Evolutionary conservation across 2,888 invertebrate species (phyloP).

Genomic region (Pemphredon lugubris): DNA sequence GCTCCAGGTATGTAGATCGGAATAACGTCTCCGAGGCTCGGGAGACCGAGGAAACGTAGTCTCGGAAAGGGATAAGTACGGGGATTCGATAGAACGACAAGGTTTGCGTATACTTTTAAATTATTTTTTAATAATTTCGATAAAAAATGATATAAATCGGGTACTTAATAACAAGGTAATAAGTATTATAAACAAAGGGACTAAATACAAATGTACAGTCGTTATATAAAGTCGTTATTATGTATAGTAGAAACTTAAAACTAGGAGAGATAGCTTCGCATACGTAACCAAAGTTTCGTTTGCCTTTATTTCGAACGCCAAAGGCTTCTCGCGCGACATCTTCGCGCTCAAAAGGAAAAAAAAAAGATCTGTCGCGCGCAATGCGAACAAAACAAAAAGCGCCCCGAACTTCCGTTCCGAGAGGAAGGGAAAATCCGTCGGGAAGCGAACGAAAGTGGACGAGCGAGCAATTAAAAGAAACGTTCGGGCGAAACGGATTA

Average conservation of each 20-base stretch:
- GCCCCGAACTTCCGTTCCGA: too few relatives aligned
- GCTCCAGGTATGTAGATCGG: too few relatives aligned
- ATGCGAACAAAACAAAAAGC: too few relatives aligned
- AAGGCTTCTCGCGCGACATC: background rate
- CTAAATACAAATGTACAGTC: conserved; percentile 81
- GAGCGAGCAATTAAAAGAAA: too few relatives aligned
- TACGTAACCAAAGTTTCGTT: background rate
- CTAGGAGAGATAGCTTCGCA: conserved; percentile 66
- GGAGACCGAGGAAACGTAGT: too few relatives aligned
- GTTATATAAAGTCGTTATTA: conserved; percentile 76
- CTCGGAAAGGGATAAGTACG: too few relatives aligned
- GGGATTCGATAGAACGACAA: too few relatives aligned
- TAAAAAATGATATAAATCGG: conserved; percentile 81
- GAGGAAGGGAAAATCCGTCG: too few relatives aligned
- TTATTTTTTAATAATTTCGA: conserved; percentile 81
- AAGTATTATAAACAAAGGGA: conserved; percentile 81
- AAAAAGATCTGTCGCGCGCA: background rate
- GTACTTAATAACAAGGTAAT: conserved; percentile 81
- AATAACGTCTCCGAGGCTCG: too few relatives aligned
- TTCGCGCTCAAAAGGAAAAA: background rate
- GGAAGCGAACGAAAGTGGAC: too few relatives aligned
- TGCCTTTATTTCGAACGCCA: background rate
- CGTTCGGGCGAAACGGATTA: too few relatives aligned
- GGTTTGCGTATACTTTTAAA: conserved; percentile 78
- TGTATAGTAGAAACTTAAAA: conserved; percentile 74